These are phyloP conservation scores for Meandrina meandrites DNA, from an alignment of 92 coral and sea anemone species.

Conservation along the genomic window DNA sequence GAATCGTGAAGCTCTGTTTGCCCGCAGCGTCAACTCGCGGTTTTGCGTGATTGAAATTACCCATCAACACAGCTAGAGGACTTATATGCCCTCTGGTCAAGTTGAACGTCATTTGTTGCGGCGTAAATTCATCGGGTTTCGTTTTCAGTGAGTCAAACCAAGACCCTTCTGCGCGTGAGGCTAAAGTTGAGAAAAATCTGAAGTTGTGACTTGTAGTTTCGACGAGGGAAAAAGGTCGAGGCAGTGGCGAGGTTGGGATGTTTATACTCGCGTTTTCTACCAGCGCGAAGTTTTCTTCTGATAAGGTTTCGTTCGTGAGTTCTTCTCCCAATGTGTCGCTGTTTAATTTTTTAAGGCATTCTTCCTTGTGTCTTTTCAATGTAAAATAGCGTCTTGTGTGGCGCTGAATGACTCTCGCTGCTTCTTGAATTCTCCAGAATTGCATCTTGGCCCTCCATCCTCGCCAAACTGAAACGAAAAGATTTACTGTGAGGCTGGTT, in stretches of 20 bases:
- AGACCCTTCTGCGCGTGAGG: background rate
- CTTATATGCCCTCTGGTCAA: constrained; percentile 15
- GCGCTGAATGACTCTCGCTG: constrained; percentile 54
- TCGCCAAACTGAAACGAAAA: constrained; percentile 40
- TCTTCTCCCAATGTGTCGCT: background rate
- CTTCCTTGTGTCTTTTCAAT: constrained; percentile 8
- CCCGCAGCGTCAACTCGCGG: background rate
- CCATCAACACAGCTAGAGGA: constrained; percentile 34
- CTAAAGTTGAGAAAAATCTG: constrained; percentile 4
- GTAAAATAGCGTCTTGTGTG: constrained; percentile 21
- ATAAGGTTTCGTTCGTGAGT: background rate
- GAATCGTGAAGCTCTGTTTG: background rate
- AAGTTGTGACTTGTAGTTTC: background rate
- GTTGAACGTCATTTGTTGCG: constrained; percentile 2
- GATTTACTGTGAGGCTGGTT: background rate
- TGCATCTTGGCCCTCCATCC: constrained; percentile 52
- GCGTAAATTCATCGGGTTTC: background rate
- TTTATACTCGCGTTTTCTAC: background rate
- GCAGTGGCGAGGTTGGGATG: background rate
- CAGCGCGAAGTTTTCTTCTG: background rate
- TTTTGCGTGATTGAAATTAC: constrained; percentile 14
- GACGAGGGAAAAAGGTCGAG: background rate
- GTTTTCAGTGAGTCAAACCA: constrained; percentile 22
- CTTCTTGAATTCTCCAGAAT: constrained; percentile 36
- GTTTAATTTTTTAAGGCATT: background rate